Evolutionary conservation across 2,888 invertebrate species (phyloP).

Genomic region (Cheilosia vernalis): DNA sequence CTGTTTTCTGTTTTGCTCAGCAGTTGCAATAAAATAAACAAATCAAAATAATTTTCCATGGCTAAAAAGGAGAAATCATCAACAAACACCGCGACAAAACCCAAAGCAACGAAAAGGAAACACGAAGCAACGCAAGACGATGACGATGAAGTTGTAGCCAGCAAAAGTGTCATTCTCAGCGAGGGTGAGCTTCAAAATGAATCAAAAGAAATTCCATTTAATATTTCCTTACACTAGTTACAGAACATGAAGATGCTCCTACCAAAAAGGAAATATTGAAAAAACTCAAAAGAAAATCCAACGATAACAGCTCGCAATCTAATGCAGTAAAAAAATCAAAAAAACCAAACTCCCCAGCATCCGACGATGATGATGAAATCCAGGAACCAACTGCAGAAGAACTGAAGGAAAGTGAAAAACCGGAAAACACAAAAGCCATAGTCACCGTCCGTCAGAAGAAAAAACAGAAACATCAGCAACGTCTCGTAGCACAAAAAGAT

Average conservation of each 20-base stretch:
- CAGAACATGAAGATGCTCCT: conserved; percentile 5
- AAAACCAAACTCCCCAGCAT: conserved; percentile 65
- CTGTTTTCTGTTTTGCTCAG: conserved; percentile 27
- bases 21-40: neutral
- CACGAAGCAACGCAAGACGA: conserved; percentile 60
- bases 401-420: conserved; percentile 80
- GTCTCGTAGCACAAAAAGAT: conserved; percentile 85
- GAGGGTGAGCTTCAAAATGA: conserved; percentile 25
- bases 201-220: neutral
- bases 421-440: conserved; percentile 82
- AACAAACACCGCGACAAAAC: conserved; percentile 69
- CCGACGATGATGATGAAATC: conserved; percentile 81
- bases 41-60: conserved; percentile 1
- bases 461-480: conserved; percentile 86
- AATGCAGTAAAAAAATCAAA: conserved; percentile 68
- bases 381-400: conserved; percentile 80
- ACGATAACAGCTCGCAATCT: neutral
- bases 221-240: neutral
- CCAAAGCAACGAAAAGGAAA: conserved; percentile 78
- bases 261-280: conserved; percentile 40
- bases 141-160: conserved; percentile 80
- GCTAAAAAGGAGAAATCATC: conserved; percentile 47
- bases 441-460: conserved; percentile 88
- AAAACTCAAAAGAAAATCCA: conserved; percentile 45
- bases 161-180: conserved; percentile 80